Percentiles rank a stretch among this genome's conserved stretches.
These are phyloP conservation scores for Nyctibius grandis DNA, from an alignment of 2,797 vertebrate species.

Conservation along the genomic window DNA sequence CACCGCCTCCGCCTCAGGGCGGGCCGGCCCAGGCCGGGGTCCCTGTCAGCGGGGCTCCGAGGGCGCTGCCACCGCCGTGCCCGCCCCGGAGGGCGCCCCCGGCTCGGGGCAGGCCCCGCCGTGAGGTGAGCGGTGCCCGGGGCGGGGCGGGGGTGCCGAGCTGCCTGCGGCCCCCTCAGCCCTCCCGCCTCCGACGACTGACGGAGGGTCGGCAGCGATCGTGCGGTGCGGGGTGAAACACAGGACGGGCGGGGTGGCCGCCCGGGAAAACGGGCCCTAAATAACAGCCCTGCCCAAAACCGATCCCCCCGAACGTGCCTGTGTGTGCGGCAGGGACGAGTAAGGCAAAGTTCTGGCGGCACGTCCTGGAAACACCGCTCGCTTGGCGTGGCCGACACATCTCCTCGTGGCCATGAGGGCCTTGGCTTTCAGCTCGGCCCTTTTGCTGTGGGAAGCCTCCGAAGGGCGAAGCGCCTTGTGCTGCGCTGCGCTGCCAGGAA, in stretches of 20 bases:
- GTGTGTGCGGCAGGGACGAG: not conserved
- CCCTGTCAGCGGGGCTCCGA: fast-evolving
- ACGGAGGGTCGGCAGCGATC: not conserved
- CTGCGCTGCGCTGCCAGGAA: fast-evolving
- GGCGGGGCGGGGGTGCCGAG: not conserved
- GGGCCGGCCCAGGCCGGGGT: not conserved
- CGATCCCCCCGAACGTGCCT: too few relatives aligned
- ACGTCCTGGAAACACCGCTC: fast-evolving
- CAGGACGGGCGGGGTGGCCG: fast-evolving
- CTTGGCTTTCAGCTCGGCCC: not conserved
- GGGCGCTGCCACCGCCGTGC: too few relatives aligned
- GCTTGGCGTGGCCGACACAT: fast-evolving
- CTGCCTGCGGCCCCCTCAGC: not conserved
- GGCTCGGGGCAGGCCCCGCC: not conserved
- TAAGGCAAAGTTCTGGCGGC: fast-evolving
- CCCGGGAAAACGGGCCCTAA: not conserved
- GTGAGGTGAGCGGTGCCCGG: not conserved
- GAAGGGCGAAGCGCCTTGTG: too few relatives aligned
- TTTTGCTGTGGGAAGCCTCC: fast-evolving
- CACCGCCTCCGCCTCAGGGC: not conserved
- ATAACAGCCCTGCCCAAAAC: fast-evolving
- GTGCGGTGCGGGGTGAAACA: fast-evolving
- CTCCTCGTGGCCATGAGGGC: not conserved
- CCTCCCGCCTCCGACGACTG: not conserved
- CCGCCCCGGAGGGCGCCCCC: too few relatives aligned